Conservation (phyloP, 2,888 invertebrate genomes). For the Troilus luridus region DNA sequence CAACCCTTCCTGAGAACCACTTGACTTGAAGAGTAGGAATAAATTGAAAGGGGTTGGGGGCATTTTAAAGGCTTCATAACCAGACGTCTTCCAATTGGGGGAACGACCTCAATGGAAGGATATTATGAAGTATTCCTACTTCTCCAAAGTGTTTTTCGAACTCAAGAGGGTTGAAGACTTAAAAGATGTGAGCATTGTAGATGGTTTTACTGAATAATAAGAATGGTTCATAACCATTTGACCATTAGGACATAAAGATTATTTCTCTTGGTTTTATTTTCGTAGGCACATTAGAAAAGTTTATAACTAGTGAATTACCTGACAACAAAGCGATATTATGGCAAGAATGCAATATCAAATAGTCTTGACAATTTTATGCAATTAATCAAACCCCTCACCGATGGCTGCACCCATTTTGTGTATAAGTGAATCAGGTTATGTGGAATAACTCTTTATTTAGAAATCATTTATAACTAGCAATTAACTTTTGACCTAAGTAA, state of each 20-base stretch:
- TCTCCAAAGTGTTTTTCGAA: slow-evolving; percentile 19
- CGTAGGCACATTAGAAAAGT: too few relatives aligned
- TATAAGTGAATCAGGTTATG: too few relatives aligned
- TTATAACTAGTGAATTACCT: too few relatives aligned
- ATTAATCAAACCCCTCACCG: too few relatives aligned
- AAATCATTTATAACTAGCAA: too few relatives aligned
- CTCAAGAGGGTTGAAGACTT: slow-evolving; percentile 18
- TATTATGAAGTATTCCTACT: slow-evolving; percentile 31
- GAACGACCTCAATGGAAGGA: neutral
- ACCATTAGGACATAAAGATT: neutral
- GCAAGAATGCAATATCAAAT: too few relatives aligned
- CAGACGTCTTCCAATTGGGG: slow-evolving; percentile 42
- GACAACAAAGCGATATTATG: too few relatives aligned
- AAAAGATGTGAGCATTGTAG: neutral
- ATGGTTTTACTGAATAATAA: neutral
- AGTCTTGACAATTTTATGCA: too few relatives aligned
- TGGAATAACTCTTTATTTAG: too few relatives aligned
- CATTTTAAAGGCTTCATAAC: slow-evolving; percentile 48
- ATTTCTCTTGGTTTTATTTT: too few relatives aligned
- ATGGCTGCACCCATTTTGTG: too few relatives aligned
- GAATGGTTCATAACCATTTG: neutral
- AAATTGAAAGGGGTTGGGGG: slow-evolving; percentile 50
- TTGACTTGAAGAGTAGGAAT: slow-evolving; percentile 49
- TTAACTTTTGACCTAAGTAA: too few relatives aligned
- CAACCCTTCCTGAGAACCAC: slow-evolving; percentile 42